Conservation (phyloP, 2,797 vertebrate species). For the Chloroceryle amazona region DNA sequence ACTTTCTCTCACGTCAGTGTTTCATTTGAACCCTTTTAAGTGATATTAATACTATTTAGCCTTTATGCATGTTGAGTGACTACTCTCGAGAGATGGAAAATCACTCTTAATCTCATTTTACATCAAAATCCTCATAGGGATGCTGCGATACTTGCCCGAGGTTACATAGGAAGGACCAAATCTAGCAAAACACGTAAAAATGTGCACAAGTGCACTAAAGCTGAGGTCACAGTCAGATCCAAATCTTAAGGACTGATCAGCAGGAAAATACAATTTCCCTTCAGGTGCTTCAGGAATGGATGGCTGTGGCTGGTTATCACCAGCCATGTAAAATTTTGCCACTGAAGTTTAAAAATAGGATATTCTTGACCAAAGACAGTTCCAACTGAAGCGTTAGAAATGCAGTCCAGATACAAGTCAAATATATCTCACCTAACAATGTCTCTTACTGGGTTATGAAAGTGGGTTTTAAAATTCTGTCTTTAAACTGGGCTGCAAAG, state of each 20-base stretch:
- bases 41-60: not conserved
- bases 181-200: not conserved
- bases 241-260: not conserved
- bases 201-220: not conserved
- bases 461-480: not conserved
- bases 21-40: not conserved
- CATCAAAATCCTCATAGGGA: not conserved
- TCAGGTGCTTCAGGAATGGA: not conserved
- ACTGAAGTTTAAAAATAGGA: not conserved
- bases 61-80: not conserved
- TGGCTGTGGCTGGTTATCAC: not conserved
- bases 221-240: not conserved
- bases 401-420: not conserved
- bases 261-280: not conserved
- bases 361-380: not conserved
- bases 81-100: not conserved
- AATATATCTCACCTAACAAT: not conserved
- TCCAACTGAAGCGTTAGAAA: not conserved
- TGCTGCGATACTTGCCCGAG: not conserved
- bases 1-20: not conserved
- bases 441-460: not conserved
- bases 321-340: not conserved
- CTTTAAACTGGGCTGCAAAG: not conserved
- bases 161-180: not conserved
- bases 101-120: not conserved